Evolutionary conservation across 2,113 vertebrate genomes (phyloP).

Genomic region (Sceloporus tristichus): DNA sequence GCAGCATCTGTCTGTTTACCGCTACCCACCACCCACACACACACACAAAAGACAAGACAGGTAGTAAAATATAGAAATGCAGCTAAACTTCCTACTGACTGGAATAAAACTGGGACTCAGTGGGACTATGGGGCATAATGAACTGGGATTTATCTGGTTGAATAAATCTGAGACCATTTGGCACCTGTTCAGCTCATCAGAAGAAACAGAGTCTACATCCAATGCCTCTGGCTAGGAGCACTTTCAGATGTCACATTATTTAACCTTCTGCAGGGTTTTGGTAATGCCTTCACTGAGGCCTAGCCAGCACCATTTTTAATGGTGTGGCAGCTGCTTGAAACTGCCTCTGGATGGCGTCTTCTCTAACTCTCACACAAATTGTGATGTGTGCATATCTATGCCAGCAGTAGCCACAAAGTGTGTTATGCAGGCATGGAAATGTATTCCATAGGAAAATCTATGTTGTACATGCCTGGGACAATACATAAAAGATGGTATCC

Average conservation of each 20-base stretch:
- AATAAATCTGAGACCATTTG: not conserved
- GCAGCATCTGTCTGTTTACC: constrained; percentile 2
- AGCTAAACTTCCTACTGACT: not conserved
- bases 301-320: not conserved
- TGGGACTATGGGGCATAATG: not conserved
- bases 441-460: no score
- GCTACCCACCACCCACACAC: not conserved
- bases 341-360: not conserved
- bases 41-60: not conserved
- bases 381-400: not conserved
- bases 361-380: not conserved
- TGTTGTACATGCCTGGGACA: not conserved
- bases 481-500: not conserved
- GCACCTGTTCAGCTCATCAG: not conserved
- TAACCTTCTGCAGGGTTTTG: not conserved
- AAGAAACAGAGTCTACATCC: not conserved
- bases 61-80: not conserved
- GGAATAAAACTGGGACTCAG: not conserved
- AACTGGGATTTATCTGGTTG: not conserved
- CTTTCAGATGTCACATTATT: not conserved
- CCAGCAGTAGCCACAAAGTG: not conserved
- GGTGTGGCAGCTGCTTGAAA: not conserved
- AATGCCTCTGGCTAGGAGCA: not conserved
- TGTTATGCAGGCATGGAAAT: not conserved
- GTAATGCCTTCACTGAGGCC: not conserved